These are phyloP conservation scores for Hydractinia symbiolongicarpus DNA, from an alignment of 30 jellyfish, hydroid and myxozoan genomes.

Conservation along the genomic window DNA sequence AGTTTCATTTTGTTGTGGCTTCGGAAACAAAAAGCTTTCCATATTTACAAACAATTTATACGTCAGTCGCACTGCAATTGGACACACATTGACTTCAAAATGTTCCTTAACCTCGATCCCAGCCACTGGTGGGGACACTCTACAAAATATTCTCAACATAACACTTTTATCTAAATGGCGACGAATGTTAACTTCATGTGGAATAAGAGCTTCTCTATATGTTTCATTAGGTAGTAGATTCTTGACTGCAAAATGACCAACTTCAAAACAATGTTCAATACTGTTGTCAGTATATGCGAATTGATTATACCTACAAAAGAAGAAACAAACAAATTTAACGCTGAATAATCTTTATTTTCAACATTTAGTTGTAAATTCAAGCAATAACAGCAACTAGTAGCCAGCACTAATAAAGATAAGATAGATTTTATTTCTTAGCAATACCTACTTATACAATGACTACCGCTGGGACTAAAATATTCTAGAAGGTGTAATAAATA, in stretches of 20 bases:
- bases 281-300: conserved; percentile 66
- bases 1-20: background rate
- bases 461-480: too few relatives aligned
- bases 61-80: conserved; percentile 92
- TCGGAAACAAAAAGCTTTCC: conserved; percentile 68
- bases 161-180: conserved; percentile 92
- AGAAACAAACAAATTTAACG: background rate
- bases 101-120: conserved; percentile 87
- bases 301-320: conserved; percentile 64
- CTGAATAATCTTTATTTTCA: background rate
- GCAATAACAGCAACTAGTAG: background rate
- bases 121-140: conserved; percentile 95
- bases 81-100: conserved; percentile 95
- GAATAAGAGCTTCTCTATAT: conserved; percentile 73
- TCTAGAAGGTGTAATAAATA: too few relatives aligned
- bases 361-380: background rate
- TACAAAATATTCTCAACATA: conserved; percentile 71
- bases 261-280: conserved; percentile 80
- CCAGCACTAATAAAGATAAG: background rate
- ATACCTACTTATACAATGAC: too few relatives aligned
- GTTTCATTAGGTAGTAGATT: conserved; percentile 76
- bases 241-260: conserved; percentile 82
- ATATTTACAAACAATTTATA: conserved; percentile 58
- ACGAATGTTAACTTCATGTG: conserved; percentile 89
- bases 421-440: background rate